A percentile compares a stretch with the other conserved stretches of the same genome.
These are phyloP conservation scores for Lypha dubia DNA, from an alignment of 2,888 invertebrate genomes.

Conservation along the genomic window DNA sequence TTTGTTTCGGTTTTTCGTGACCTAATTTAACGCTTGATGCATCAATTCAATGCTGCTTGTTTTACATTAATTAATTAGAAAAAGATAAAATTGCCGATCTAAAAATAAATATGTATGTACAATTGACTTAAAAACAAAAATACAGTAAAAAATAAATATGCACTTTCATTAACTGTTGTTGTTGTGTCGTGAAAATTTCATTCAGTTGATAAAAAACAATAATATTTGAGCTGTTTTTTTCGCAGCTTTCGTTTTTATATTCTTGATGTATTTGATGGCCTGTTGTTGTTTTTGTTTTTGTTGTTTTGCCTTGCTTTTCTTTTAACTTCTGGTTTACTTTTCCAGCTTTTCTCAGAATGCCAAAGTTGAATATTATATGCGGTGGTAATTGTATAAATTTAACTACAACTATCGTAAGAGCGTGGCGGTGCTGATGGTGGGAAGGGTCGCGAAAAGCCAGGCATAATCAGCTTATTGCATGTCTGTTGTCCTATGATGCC, in stretches of 20 bases:
- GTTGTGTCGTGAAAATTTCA: conserved; percentile 1
- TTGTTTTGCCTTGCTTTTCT: not conserved
- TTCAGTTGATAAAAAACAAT: conserved; percentile 16
- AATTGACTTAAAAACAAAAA: no score
- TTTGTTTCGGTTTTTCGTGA: conserved; percentile 21
- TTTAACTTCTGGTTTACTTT: not conserved
- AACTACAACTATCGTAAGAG: not conserved
- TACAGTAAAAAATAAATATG: not conserved
- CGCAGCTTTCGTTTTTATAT: not conserved
- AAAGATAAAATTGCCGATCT: conserved; percentile 14
- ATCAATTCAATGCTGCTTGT: conserved; percentile 37
- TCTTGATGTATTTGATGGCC: conserved; percentile 38
- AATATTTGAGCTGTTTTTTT: not conserved
- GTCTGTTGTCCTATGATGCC: conserved; percentile 35
- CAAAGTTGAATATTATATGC: conserved; percentile 59
- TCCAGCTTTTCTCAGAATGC: conserved; percentile 49
- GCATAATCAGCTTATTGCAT: conserved; percentile 23
- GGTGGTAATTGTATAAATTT: conserved; percentile 47
- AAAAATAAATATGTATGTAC: conserved; percentile 32
- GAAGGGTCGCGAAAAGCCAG: not conserved
- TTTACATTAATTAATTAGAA: conserved; percentile 23
- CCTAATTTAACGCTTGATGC: conserved; percentile 51
- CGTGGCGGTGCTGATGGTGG: no score
- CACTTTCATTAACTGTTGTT: not conserved
- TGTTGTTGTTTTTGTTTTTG: conserved; percentile 7